Evolutionary conservation across 2,888 invertebrate genomes (phyloP).

Genomic region (Phytoseiulus persimilis): DNA sequence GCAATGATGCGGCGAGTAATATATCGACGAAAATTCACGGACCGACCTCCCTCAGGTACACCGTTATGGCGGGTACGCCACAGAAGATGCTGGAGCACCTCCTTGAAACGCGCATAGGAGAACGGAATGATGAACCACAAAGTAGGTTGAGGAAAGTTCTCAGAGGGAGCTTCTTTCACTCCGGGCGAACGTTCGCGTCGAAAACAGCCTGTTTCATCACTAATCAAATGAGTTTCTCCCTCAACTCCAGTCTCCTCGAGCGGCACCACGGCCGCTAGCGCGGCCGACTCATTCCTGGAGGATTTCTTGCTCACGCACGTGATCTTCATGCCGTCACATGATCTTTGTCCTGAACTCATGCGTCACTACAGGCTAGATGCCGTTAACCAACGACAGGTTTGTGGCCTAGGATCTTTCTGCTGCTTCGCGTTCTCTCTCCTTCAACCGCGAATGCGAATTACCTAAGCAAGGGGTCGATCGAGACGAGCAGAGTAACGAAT

Average conservation of each 20-base stretch:
- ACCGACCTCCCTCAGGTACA: slow-evolving; percentile 57
- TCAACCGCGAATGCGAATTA: too few relatives aligned
- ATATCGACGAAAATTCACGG: too few relatives aligned
- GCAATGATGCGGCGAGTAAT: too few relatives aligned
- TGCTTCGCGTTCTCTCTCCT: too few relatives aligned
- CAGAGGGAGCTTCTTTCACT: too few relatives aligned
- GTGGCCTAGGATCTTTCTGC: not conserved
- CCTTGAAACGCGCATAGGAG: slow-evolving; percentile 67
- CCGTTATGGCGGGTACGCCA: slow-evolving; percentile 75
- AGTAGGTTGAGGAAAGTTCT: slow-evolving; percentile 42
- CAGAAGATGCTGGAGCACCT: slow-evolving; percentile 78
- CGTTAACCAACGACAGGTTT: slow-evolving; percentile 44
- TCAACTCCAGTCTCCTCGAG: slow-evolving; percentile 41
- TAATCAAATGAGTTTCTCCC: too few relatives aligned
- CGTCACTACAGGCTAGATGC: slow-evolving; percentile 59
- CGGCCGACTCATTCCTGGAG: slow-evolving; percentile 66
- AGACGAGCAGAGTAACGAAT: not conserved
- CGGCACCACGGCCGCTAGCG: slow-evolving; percentile 46
- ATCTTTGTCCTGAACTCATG: slow-evolving; percentile 63
- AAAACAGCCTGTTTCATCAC: too few relatives aligned
- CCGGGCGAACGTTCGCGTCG: too few relatives aligned
- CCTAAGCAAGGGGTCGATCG: too few relatives aligned
- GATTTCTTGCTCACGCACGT: slow-evolving; percentile 74
- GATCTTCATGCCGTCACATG: slow-evolving; percentile 69
- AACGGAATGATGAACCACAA: slow-evolving; percentile 52